Percentiles rank a stretch among this genome's conserved stretches.
These are phyloP conservation scores for Neuroterus valhalla DNA, from an alignment of 1,140 invertebrate species.

Conservation along the genomic window DNA sequence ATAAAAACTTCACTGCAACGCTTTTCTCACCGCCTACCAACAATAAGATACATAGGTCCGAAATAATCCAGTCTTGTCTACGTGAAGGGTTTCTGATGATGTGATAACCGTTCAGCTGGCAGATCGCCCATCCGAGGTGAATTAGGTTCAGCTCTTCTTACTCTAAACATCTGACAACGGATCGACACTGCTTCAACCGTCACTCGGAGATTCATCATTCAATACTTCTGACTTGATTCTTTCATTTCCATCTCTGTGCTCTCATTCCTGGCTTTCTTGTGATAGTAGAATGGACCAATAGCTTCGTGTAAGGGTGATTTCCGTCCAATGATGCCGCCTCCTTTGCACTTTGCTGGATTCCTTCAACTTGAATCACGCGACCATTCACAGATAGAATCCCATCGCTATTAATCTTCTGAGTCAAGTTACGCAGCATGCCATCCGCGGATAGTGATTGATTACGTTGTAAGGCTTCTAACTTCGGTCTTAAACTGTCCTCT, in stretches of 20 bases:
- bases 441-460: too few relatives aligned
- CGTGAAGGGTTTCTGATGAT: slow-evolving; percentile 50
- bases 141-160: background rate
- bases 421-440: too few relatives aligned
- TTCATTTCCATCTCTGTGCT: slow-evolving; percentile 45
- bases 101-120: slow-evolving; percentile 41
- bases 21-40: slow-evolving; percentile 56
- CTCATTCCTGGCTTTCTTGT: slow-evolving; percentile 37
- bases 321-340: background rate
- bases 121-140: too few relatives aligned
- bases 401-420: background rate
- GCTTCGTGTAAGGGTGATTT: too few relatives aligned
- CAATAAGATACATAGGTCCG: slow-evolving; percentile 53
- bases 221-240: slow-evolving; percentile 47
- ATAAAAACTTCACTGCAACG: slow-evolving; percentile 61
- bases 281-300: slow-evolving; percentile 40
- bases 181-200: slow-evolving; percentile 27
- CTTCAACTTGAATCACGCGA: too few relatives aligned
- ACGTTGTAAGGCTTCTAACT: too few relatives aligned
- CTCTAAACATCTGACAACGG: background rate
- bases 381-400: too few relatives aligned
- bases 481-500: too few relatives aligned
- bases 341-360: background rate
- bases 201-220: slow-evolving; percentile 38
- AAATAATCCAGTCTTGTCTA: slow-evolving; percentile 48